phyloP scores from a whole-genome alignment of 2,113 vertebrate genomes.

The Trichomycterus rosablanca region DNA sequence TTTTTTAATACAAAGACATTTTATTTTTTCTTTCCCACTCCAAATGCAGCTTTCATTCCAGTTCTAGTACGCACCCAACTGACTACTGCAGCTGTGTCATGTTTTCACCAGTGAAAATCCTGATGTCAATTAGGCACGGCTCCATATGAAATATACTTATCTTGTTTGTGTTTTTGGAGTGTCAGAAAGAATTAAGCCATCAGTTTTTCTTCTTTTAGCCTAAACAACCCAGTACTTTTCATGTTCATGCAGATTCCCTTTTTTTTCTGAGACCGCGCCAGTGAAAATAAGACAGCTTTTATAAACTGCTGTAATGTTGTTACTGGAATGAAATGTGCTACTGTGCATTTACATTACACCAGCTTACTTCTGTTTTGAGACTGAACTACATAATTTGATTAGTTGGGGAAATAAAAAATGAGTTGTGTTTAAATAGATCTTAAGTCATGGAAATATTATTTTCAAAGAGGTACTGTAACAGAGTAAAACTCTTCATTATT shows the following conservation, averaged over 20 bases:
- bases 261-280: slow-evolving; percentile 21
- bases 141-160: slow-evolving; percentile 46
- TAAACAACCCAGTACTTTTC: no score
- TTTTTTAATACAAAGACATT: no score
- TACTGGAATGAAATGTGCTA: slow-evolving; percentile 27
- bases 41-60: slow-evolving; percentile 29
- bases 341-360: no score
- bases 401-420: no score
- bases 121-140: slow-evolving; percentile 41
- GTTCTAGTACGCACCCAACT: background rate
- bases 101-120: slow-evolving; percentile 50
- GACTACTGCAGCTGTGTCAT: slow-evolving; percentile 32
- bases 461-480: no score
- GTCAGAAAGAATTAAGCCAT: slow-evolving; percentile 44
- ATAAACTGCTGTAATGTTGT: slow-evolving; percentile 26
- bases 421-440: no score
- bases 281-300: slow-evolving; percentile 30
- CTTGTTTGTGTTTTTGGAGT: slow-evolving; percentile 49
- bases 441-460: no score
- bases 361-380: no score
- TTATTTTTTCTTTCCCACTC: slow-evolving; percentile 22
- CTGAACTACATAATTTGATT: no score
- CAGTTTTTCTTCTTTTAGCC: no score
- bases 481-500: no score
- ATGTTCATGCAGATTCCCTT: no score